A percentile compares a stretch with the other conserved stretches of the same genome.
These are phyloP conservation scores for Entosphenus tridentatus DNA, from an alignment of 2,113 vertebrate species.

Conservation along the genomic window DNA sequence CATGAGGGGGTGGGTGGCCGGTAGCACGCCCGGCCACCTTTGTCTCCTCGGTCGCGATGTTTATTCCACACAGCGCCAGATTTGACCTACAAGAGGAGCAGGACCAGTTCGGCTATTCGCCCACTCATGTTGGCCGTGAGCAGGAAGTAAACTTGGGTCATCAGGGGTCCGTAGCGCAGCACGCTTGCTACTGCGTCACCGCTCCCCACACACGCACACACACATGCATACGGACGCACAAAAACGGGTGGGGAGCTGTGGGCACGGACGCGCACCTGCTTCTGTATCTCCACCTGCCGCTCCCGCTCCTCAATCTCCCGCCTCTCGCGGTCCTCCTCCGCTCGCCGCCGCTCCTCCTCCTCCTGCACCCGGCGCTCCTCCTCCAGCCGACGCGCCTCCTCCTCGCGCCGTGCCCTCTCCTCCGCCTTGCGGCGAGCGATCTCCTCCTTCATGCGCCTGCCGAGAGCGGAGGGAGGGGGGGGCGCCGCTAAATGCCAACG, in stretches of 20 bases:
- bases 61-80: too few species aligned
- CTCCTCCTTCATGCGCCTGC: constrained; percentile 6
- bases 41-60: too few species aligned
- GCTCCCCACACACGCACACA: too few species aligned
- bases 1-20: neutral
- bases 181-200: too few species aligned
- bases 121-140: too few species aligned
- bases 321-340: neutral
- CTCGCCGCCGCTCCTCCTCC: constrained; percentile 3
- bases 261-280: neutral
- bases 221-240: too few species aligned
- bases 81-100: too few species aligned
- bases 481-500: too few species aligned
- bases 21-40: neutral
- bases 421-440: constrained; percentile 6
- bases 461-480: neutral
- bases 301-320: neutral
- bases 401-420: neutral
- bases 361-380: neutral
- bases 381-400: neutral
- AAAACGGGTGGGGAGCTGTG: too few species aligned
- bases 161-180: too few species aligned
- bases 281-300: constrained; percentile 2
- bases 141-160: too few species aligned
- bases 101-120: too few species aligned